phyloP scores from a whole-genome alignment of 2,888 invertebrate genomes.

The Quadroppia sp. region DNA sequence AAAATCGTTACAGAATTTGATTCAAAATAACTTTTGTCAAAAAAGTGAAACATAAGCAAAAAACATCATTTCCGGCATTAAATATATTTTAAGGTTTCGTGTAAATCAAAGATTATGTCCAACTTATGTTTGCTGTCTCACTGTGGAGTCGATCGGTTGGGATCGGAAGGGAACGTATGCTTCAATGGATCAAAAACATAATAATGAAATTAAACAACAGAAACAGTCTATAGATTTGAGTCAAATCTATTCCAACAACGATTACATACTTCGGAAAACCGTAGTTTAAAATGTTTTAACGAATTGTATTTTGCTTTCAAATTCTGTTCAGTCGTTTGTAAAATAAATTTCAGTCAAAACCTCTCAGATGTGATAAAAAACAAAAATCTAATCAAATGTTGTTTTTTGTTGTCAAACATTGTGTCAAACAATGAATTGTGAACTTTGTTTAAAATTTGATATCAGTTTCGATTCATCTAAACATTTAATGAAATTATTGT shows the following conservation, averaged over 20 bases:
- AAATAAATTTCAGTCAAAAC: background rate
- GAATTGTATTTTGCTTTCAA: background rate
- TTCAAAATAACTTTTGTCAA: background rate
- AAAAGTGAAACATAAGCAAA: background rate
- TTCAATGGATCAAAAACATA: background rate
- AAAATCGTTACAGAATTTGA: background rate
- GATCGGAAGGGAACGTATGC: background rate
- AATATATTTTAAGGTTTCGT: background rate
- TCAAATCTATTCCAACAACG: too few species aligned
- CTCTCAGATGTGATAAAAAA: too few species aligned
- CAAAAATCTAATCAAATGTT: background rate
- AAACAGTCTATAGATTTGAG: too few species aligned
- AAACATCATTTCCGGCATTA: background rate
- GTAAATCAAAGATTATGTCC: background rate
- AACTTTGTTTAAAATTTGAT: too few species aligned
- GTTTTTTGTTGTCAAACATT: background rate
- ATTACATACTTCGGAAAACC: too few species aligned
- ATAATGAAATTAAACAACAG: slow-evolving; percentile 16
- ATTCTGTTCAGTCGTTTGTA: slow-evolving; percentile 14
- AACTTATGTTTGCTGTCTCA: background rate
- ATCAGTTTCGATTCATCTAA: too few species aligned
- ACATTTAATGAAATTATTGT: too few species aligned
- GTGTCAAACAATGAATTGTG: too few species aligned
- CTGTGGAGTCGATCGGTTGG: background rate
- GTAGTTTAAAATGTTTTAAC: background rate